Percentiles rank a stretch among this genome's conserved stretches.
These are phyloP conservation scores for Maccullochella peelii DNA, from an alignment of 2,113 vertebrate genomes.

Conservation along the genomic window DNA sequence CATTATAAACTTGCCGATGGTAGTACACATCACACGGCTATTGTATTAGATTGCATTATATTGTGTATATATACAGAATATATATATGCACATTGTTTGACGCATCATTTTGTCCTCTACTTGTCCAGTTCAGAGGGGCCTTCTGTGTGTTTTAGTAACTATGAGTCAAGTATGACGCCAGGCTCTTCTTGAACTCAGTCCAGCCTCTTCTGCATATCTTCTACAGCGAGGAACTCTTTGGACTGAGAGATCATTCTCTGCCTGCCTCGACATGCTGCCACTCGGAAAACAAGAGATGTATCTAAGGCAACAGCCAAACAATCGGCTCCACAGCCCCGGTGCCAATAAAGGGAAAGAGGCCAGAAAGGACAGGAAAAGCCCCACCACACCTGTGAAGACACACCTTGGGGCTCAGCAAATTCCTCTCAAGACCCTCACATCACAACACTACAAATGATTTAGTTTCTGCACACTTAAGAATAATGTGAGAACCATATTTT, in stretches of 20 bases:
- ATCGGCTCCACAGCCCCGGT: conserved; percentile 61
- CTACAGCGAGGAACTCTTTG: conserved; percentile 54
- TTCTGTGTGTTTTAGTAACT: neutral
- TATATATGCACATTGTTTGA: neutral
- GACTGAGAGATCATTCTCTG: conserved; percentile 63
- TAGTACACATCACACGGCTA: too few species aligned
- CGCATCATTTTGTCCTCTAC: conserved; percentile 3
- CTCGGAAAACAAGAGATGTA: conserved; percentile 76
- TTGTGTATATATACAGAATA: neutral
- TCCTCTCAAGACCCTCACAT: conserved; percentile 58
- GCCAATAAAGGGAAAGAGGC: conserved; percentile 67
- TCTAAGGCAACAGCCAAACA: conserved; percentile 80
- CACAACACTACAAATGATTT: conserved; percentile 48
- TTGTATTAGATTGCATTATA: neutral
- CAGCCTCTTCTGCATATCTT: conserved; percentile 2
- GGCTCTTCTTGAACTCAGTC: conserved; percentile 20
- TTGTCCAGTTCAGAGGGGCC: neutral
- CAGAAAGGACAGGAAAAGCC: conserved; percentile 68
- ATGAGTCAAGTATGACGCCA: conserved; percentile 1
- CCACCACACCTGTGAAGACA: conserved; percentile 78
- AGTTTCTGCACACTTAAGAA: conserved; percentile 22
- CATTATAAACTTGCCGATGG: too few species aligned
- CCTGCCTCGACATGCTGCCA: conserved; percentile 78
- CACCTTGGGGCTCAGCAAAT: conserved; percentile 70
- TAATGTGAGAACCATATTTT: neutral